Percentiles rank a stretch among this genome's conserved stretches.
phyloP scores from a whole-genome alignment of 2,113 vertebrate species.

The Azemiops feae region DNA sequence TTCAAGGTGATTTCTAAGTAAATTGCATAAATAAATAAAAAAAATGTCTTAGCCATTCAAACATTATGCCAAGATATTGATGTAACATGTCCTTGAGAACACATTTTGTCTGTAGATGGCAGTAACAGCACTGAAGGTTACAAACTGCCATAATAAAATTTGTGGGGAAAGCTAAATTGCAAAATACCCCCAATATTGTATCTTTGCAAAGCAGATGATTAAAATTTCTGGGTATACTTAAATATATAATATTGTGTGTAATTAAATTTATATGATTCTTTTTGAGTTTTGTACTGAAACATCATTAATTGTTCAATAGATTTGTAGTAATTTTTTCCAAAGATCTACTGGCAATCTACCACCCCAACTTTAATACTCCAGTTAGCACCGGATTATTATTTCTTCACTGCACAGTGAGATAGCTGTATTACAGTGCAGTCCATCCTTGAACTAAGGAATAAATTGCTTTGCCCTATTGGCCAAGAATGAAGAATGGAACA shows the following conservation, averaged over 20 bases:
- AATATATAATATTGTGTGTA: background rate
- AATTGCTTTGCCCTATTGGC: background rate
- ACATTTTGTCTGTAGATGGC: conserved; percentile 48
- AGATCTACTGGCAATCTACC: background rate
- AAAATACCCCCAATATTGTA: background rate
- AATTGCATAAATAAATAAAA: background rate
- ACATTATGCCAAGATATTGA: background rate
- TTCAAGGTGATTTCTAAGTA: background rate
- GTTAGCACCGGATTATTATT: background rate
- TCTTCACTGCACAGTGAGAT: background rate
- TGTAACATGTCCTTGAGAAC: background rate
- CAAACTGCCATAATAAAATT: background rate
- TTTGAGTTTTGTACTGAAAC: background rate
- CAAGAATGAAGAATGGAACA: background rate
- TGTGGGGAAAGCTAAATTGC: background rate
- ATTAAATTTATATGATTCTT: background rate
- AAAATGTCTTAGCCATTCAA: background rate
- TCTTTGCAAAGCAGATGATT: background rate
- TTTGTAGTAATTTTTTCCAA: background rate
- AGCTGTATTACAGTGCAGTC: background rate
- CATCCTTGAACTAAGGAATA: background rate
- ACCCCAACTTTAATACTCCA: background rate
- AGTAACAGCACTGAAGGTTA: conserved; percentile 23
- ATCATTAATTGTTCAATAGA: background rate
- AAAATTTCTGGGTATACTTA: background rate